Evolutionary conservation across 2,888 invertebrate species (phyloP).

Genomic region (Mongoloraphidia duomilia): DNA sequence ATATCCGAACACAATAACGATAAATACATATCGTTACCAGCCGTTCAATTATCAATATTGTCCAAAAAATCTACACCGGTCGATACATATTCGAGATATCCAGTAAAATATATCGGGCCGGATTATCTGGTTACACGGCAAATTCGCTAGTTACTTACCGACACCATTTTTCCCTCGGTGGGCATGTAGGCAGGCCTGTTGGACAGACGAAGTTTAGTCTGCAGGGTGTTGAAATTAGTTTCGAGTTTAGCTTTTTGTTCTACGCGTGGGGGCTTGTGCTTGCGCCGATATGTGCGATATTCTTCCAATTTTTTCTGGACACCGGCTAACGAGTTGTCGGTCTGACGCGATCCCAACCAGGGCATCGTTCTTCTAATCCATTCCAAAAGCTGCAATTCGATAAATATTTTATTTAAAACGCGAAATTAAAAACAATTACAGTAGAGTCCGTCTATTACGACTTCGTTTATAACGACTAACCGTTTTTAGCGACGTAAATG

Average conservation of each 20-base stretch:
- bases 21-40: too few relatives aligned
- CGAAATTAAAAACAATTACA: too few relatives aligned
- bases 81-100: too few relatives aligned
- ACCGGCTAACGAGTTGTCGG: conserved; percentile 93
- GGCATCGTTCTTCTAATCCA: conserved; percentile 99
- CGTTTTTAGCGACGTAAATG: too few relatives aligned
- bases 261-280: conserved; percentile 98
- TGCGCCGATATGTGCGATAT: conserved; percentile 96
- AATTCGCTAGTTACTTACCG: conserved; percentile 41
- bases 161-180: conserved; percentile 97
- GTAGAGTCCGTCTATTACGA: too few relatives aligned
- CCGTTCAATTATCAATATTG: too few relatives aligned
- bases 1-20: too few relatives aligned
- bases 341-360: conserved; percentile 90
- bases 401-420: too few relatives aligned
- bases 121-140: too few relatives aligned
- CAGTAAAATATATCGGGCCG: too few relatives aligned
- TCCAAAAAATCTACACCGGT: too few relatives aligned
- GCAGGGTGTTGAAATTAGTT: conserved; percentile 99
- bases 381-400: conserved; percentile 62
- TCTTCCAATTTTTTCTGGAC: conserved; percentile 97
- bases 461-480: too few relatives aligned
- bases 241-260: conserved; percentile 98
- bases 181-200: conserved; percentile 99
- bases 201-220: conserved; percentile 93